phyloP scores from a whole-genome alignment of 1,140 invertebrate genomes.

The Ooceraea biroi region DNA sequence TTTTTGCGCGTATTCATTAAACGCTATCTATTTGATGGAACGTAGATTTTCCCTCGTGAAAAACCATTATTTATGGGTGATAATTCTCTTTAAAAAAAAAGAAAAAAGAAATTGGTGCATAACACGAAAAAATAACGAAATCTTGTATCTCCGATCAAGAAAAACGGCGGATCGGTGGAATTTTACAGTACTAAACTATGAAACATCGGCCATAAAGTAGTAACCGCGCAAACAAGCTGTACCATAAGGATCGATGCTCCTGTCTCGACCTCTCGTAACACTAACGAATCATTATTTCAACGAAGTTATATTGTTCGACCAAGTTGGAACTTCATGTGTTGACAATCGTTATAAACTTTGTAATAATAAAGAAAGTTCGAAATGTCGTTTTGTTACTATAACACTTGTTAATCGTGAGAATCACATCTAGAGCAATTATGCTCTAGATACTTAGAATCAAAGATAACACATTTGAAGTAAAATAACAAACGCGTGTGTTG shows the following conservation, averaged over 20 bases:
- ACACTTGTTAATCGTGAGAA: background rate
- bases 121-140: background rate
- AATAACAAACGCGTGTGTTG: background rate
- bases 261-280: slow-evolving; percentile 2
- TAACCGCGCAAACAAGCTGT: slow-evolving; percentile 14
- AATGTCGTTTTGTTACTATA: background rate
- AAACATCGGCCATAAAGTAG: slow-evolving; percentile 31
- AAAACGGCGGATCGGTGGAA: background rate
- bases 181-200: background rate
- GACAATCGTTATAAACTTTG: slow-evolving; percentile 5
- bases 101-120: background rate
- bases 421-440: background rate
- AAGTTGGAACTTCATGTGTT: background rate
- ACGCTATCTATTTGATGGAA: background rate
- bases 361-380: background rate
- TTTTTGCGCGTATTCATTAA: slow-evolving; percentile 12
- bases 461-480: background rate
- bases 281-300: slow-evolving; percentile 16
- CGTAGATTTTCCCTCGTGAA: background rate
- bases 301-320: background rate
- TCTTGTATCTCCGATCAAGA: background rate
- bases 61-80: slow-evolving; percentile 5
- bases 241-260: slow-evolving; percentile 19
- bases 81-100: background rate
- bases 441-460: too few relatives aligned